phyloP scores from a whole-genome alignment of 1,140 invertebrate species.

The Aphaenogaster ashmeadi region DNA sequence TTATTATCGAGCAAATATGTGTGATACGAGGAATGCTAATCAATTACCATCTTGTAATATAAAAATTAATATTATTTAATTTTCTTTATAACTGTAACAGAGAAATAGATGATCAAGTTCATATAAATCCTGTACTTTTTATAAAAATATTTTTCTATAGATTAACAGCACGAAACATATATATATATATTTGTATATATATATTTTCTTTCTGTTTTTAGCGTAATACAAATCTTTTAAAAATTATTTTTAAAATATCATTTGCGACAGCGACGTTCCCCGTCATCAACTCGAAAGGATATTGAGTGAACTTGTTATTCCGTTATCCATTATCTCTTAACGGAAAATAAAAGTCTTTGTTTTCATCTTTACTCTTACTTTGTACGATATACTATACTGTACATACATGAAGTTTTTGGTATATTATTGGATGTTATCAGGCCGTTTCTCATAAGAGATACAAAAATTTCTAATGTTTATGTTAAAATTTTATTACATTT shows the following conservation, averaged over 20 bases:
- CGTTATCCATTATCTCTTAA: background rate
- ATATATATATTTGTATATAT: background rate
- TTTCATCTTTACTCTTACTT: background rate
- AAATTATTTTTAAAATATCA: background rate
- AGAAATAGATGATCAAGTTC: background rate
- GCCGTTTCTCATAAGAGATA: background rate
- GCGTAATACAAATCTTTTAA: background rate
- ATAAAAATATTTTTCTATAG: background rate
- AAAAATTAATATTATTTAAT: constrained; percentile 35
- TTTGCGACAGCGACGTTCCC: background rate
- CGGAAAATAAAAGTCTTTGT: background rate
- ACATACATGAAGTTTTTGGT: background rate
- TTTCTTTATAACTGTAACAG: background rate
- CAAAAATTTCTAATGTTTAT: background rate
- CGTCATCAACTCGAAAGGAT: background rate
- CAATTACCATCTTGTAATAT: background rate
- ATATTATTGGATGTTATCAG: background rate
- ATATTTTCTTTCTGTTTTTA: background rate
- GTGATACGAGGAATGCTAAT: background rate
- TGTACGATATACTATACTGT: background rate
- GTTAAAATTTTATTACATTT: background rate
- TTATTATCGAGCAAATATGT: constrained; percentile 31
- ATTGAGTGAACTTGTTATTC: background rate
- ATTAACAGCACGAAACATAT: background rate
- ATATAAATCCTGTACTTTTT: background rate